Conservation (phyloP, 2,113 vertebrate species). For the Triplophysa rosa region DNA sequence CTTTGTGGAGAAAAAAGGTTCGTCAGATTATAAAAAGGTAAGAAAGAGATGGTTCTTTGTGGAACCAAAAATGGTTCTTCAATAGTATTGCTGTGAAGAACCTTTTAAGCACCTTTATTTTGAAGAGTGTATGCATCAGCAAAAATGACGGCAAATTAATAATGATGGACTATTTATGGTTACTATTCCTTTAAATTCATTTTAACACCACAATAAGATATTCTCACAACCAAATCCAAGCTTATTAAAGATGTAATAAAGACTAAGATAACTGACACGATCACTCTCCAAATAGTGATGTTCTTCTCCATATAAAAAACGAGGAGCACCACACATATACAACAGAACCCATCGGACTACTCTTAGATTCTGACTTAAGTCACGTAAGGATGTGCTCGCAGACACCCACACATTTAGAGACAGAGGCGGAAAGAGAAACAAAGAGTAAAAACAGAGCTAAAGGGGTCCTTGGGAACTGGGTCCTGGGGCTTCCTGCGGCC, state of each 20-base stretch:
- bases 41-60: too few relatives aligned
- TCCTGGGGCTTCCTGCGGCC: slow-evolving; percentile 72
- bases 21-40: too few relatives aligned
- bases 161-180: too few relatives aligned
- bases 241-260: background rate
- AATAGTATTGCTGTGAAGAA: too few relatives aligned
- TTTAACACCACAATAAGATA: too few relatives aligned
- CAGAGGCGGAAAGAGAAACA: slow-evolving; percentile 48
- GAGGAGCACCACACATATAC: slow-evolving; percentile 32
- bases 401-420: slow-evolving; percentile 66
- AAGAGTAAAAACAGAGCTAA: slow-evolving; percentile 38
- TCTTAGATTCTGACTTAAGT: slow-evolving; percentile 4
- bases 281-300: background rate
- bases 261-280: background rate
- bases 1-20: too few relatives aligned
- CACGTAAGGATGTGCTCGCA: slow-evolving; percentile 57
- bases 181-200: too few relatives aligned
- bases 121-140: too few relatives aligned
- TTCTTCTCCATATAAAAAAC: slow-evolving; percentile 2
- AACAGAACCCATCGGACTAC: background rate
- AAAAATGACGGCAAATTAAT: too few relatives aligned
- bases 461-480: slow-evolving; percentile 82
- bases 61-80: too few relatives aligned
- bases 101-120: too few relatives aligned
- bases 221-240: too few relatives aligned